Percentiles rank a stretch among this genome's conserved stretches.
Conservation (phyloP, 2,888 invertebrate species). For the Chydorus sphaericus region DNA sequence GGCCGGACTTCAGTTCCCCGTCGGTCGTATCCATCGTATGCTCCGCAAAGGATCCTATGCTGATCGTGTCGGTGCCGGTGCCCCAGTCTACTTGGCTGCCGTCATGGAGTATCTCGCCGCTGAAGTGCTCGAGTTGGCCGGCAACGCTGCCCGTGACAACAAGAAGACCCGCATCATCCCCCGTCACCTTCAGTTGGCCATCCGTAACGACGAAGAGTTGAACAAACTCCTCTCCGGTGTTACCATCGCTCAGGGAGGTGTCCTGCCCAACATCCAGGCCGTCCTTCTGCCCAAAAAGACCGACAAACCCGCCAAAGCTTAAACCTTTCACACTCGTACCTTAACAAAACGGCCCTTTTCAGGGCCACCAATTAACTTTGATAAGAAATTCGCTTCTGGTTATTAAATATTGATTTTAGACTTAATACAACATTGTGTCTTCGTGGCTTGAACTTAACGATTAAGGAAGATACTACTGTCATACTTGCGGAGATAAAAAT, state of each 20-base stretch:
- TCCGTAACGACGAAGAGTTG: slow-evolving; percentile 34
- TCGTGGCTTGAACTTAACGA: too few relatives aligned
- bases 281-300: too few relatives aligned
- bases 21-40: slow-evolving; percentile 25
- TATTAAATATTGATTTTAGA: too few relatives aligned
- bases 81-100: slow-evolving; percentile 28
- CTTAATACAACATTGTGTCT: too few relatives aligned
- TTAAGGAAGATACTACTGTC: too few relatives aligned
- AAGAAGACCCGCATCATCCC: slow-evolving; percentile 33
- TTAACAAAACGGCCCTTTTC: slow-evolving; percentile 6
- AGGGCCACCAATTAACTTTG: slow-evolving; percentile 1
- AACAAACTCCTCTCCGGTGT: too few relatives aligned
- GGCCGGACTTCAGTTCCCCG: slow-evolving; percentile 26
- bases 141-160: slow-evolving; percentile 34
- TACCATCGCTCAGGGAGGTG: too few relatives aligned
- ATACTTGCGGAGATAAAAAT: too few relatives aligned
- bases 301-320: too few relatives aligned
- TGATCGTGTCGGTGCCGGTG: slow-evolving; percentile 30
- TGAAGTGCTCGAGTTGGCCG: slow-evolving; percentile 33
- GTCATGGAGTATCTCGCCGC: slow-evolving; percentile 35
- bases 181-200: slow-evolving; percentile 31
- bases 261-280: too few relatives aligned
- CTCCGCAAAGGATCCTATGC: slow-evolving; percentile 41
- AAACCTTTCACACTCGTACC: too few relatives aligned
- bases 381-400: too few relatives aligned